These are phyloP conservation scores for Lophius americanus DNA, from an alignment of 2,797 vertebrate genomes.

Conservation along the genomic window DNA sequence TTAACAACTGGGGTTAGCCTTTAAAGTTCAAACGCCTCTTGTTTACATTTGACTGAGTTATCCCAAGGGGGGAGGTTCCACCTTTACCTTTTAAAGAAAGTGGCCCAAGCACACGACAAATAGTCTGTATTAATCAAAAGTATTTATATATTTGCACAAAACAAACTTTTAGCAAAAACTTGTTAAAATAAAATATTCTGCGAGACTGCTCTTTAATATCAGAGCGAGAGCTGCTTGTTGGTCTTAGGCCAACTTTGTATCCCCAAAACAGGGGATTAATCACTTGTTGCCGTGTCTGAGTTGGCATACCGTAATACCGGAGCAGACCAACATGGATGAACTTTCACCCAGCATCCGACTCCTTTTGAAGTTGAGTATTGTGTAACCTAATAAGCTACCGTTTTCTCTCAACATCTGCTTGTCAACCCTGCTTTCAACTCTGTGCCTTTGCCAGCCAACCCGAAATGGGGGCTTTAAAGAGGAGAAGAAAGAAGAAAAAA, in stretches of 20 bases:
- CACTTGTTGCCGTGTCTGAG: conserved; percentile 63
- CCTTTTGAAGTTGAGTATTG: conserved; percentile 73
- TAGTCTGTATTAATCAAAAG: conserved; percentile 53
- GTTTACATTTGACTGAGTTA: conserved; percentile 74
- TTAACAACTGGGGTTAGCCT: conserved; percentile 73
- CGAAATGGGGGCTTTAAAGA: conserved; percentile 56
- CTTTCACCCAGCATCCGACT: conserved; percentile 68
- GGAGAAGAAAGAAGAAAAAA: conserved; percentile 60
- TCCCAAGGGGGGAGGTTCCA: conserved; percentile 54
- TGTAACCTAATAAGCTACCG: conserved; percentile 82
- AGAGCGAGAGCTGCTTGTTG: conserved; percentile 58
- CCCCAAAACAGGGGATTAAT: conserved; percentile 73
- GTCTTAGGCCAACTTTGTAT: conserved; percentile 59
- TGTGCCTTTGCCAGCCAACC: conserved; percentile 58
- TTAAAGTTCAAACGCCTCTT: conserved; percentile 78
- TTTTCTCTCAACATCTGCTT: conserved; percentile 84
- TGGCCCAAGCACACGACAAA: conserved; percentile 55
- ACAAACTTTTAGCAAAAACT: conserved; percentile 29
- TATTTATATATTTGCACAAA: conserved; percentile 49
- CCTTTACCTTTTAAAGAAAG: conserved; percentile 70
- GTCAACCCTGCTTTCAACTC: conserved; percentile 79
- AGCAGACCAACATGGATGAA: conserved; percentile 65
- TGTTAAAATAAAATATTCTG: conserved; percentile 20
- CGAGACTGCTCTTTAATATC: conserved; percentile 42
- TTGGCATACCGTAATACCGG: conserved; percentile 43